Percentiles rank a stretch among this genome's conserved stretches.
Evolutionary conservation across 2,113 vertebrate species (phyloP).

Genomic region (Narcine bancroftii): DNA sequence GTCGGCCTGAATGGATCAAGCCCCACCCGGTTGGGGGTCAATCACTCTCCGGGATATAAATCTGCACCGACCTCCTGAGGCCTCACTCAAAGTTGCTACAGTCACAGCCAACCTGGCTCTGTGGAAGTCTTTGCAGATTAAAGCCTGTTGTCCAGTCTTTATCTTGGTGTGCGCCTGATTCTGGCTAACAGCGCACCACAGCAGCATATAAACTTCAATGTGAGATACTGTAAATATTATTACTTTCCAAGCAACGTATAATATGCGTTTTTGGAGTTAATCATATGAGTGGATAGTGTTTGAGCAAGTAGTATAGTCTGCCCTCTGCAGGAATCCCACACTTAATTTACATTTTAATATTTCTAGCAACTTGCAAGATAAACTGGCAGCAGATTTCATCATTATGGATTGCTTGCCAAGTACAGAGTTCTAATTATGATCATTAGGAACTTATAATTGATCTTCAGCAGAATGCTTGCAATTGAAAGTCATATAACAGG

Average conservation of each 20-base stretch:
- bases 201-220: neutral
- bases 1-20: too few species aligned
- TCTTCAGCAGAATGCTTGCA: neutral
- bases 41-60: too few species aligned
- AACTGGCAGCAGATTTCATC: neutral
- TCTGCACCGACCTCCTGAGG: too few species aligned
- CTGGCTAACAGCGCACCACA: too few species aligned
- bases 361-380: neutral
- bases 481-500: neutral
- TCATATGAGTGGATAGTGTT: neutral
- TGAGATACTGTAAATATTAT: neutral
- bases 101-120: too few species aligned
- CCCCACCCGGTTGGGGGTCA: too few species aligned
- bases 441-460: constrained; percentile 2
- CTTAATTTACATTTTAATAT: neutral
- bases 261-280: neutral
- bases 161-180: too few species aligned
- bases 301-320: neutral
- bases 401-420: neutral
- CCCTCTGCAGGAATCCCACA: constrained; percentile 12
- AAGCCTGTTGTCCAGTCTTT: too few species aligned
- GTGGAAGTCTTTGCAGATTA: too few species aligned
- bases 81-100: too few species aligned
- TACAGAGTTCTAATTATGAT: neutral
- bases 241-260: neutral